Evolutionary conservation across 2,888 invertebrate genomes (phyloP), one percentile per base, ranked within the genome.

Genomic region (Melikaiella ostensackeni): DNA sequence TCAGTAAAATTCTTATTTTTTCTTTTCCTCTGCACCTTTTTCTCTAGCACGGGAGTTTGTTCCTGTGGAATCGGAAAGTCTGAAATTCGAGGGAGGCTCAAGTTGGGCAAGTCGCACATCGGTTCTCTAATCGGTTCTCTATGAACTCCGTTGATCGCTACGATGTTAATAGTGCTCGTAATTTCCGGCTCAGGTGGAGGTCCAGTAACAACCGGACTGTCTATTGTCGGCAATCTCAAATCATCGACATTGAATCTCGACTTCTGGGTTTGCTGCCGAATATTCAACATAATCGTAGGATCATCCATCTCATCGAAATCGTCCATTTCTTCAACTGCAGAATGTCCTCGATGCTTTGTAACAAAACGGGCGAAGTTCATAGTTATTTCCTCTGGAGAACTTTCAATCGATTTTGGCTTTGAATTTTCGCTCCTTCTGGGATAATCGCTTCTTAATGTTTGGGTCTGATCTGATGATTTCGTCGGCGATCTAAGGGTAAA

Each of bases 221-320:
- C 84, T 16, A 87, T 57, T 16, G 81, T 81, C 2, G 90, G 90
- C n/a, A 90, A 38, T 7, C 84, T 80, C 5, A 90, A 76, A 21
- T 90, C 89, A 42, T 87, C 87, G 8, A 89, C 78, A 66, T 87
- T 85, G 19, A 88, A 90, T 24, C 81, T 75, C 61, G 77, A 21
- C 5, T 84, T 83, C 19, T 82, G 77, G 2, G 77, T 59, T 16
- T 84, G 79, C 30, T 74, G 76, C 0, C 75, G 78, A 19, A 78
- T 59, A 27, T 81, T 80, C 33, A 84, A 74, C 78, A 90, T 84
- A 9, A 91, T 75, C 0, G 91, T 91, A 50, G 86, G 90, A 35
- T 91, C 90, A 19, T 90, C 90, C 2, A 80, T 78, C 1, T 88
- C 86, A 5, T 86, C 84, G 5, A 76, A 81, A 66, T 87, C 85